A percentile compares a stretch with the other conserved stretches of the same genome.
phyloP scores from a whole-genome alignment of 1,140 invertebrate genomes.

The Bilobella aurantiaca region DNA sequence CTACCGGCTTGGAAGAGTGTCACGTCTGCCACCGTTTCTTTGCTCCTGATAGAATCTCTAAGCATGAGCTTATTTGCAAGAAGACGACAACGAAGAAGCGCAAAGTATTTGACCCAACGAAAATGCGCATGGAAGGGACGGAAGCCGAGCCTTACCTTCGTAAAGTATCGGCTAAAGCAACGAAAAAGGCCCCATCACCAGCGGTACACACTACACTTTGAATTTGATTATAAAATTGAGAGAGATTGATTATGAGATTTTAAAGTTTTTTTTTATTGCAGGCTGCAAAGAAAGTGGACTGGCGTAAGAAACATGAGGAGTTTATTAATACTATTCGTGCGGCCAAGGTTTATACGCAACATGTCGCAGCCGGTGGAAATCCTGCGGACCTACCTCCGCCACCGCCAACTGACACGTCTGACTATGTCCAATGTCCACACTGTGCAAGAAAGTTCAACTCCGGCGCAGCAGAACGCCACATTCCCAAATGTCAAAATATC shows the following conservation, averaged over 20 bases:
- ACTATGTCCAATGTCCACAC: constrained; percentile 85
- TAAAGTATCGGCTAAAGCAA: constrained; percentile 37
- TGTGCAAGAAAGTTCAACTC: constrained; percentile 78
- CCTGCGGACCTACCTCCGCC: constrained; percentile 78
- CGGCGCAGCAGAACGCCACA: constrained; percentile 77
- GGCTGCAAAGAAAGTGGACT: constrained; percentile 56
- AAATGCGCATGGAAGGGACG: constrained; percentile 72
- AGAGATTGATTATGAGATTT: background rate
- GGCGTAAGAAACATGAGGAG: constrained; percentile 84
- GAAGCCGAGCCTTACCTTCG: constrained; percentile 66
- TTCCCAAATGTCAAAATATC: constrained; percentile 80
- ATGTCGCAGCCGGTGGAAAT: constrained; percentile 75
- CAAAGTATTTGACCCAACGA: constrained; percentile 74
- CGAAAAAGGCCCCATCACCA: constrained; percentile 26
- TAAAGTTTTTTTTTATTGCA: background rate
- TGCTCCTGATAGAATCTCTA: constrained; percentile 60
- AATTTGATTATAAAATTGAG: background rate
- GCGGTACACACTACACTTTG: background rate
- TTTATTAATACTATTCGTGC: constrained; percentile 80
- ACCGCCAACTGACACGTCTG: constrained; percentile 69
- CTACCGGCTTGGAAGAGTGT: constrained; percentile 45
- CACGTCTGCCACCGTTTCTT: constrained; percentile 57
- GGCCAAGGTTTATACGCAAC: constrained; percentile 74
- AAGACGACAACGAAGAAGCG: constrained; percentile 65
- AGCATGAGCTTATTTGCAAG: constrained; percentile 70